phyloP scores from a whole-genome alignment of 1,140 invertebrate species.

The Patella vulgata region DNA sequence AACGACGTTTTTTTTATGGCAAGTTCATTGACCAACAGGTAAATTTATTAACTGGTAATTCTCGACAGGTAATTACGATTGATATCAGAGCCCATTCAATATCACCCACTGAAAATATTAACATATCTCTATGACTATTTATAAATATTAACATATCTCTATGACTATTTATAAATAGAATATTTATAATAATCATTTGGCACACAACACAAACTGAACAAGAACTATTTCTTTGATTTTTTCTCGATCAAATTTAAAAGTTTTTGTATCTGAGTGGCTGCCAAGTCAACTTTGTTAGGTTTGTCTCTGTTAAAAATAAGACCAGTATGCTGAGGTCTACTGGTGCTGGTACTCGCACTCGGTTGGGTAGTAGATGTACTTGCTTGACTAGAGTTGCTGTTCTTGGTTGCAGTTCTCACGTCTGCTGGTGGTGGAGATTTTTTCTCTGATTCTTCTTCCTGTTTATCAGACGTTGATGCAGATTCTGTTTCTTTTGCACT shows the following conservation, averaged over 20 bases:
- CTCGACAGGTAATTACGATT: too few species aligned
- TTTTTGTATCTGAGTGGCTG: conserved; percentile 52
- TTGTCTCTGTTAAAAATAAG: conserved; percentile 24
- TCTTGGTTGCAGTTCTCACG: neutral
- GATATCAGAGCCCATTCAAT: too few species aligned
- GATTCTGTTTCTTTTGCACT: conserved; percentile 5
- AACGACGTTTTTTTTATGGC: too few species aligned
- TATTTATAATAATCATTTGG: neutral
- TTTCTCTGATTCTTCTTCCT: neutral
- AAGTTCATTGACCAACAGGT: too few species aligned
- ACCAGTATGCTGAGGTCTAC: neutral
- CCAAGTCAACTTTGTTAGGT: conserved; percentile 46
- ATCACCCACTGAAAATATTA: too few species aligned
- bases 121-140: too few species aligned
- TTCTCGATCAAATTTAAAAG: conserved; percentile 48
- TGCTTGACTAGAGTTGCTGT: neutral
- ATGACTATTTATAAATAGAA: too few species aligned
- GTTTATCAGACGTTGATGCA: conserved; percentile 3
- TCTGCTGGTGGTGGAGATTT: neutral
- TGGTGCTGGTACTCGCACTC: too few species aligned
- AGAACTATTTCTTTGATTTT: conserved; percentile 3
- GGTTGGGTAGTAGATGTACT: neutral
- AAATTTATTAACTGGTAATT: too few species aligned
- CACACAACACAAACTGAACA: neutral
- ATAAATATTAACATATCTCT: too few species aligned